Conservation (phyloP, 2,113 vertebrate species). For the Ictalurus punctatus region DNA sequence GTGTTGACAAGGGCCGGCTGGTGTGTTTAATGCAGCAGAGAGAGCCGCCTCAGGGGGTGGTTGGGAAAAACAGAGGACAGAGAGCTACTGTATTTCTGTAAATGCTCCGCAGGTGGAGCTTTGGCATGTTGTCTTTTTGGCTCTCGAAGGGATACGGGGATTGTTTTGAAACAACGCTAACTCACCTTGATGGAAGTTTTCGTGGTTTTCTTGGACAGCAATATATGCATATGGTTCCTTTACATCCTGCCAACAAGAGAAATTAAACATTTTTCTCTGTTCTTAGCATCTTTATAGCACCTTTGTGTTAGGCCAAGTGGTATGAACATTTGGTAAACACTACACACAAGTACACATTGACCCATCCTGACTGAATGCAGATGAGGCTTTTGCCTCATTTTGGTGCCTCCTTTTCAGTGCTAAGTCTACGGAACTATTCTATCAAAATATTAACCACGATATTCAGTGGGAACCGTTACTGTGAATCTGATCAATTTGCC, state of each 20-base stretch:
- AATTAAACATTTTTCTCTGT: background rate
- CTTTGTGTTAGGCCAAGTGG: background rate
- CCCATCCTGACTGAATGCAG: background rate
- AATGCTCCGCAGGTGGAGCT: slow-evolving; percentile 12
- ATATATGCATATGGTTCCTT: background rate
- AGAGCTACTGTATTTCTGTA: slow-evolving; percentile 44
- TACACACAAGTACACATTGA: background rate
- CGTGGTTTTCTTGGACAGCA: background rate
- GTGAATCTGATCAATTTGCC: background rate
- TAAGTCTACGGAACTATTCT: background rate
- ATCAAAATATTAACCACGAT: background rate
- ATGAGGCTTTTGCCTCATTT: background rate
- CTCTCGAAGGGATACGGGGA: background rate
- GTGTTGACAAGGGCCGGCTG: slow-evolving; percentile 31
- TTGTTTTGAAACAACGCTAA: slow-evolving; percentile 6
- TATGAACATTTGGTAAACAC: background rate
- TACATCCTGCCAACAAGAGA: slow-evolving; percentile 20
- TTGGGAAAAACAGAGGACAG: slow-evolving; percentile 18
- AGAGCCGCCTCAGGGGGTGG: slow-evolving; percentile 27
- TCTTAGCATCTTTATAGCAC: background rate
- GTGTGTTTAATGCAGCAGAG: background rate
- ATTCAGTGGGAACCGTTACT: background rate
- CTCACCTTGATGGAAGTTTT: slow-evolving; percentile 38
- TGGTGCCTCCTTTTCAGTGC: background rate
- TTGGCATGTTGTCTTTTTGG: background rate